Percentiles rank a stretch among this genome's conserved stretches.
These are phyloP conservation scores for Anoplolepis gracilipes DNA, from an alignment of 1,140 invertebrate species.

Conservation along the genomic window DNA sequence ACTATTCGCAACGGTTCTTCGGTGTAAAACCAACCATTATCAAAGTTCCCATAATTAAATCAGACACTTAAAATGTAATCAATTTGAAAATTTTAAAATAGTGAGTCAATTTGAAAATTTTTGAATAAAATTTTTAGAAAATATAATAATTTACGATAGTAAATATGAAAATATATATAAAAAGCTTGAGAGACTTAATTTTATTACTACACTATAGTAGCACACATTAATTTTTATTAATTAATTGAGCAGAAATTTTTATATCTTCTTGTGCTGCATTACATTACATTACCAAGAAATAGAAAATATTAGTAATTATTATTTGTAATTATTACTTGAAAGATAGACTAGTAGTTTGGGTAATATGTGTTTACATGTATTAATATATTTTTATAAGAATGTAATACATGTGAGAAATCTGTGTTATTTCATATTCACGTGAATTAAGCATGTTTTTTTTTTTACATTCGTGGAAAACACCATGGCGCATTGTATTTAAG, in stretches of 20 bases:
- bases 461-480: slow-evolving; percentile 27
- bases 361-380: background rate
- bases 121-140: background rate
- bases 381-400: background rate
- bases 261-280: background rate
- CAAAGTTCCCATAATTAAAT: slow-evolving; percentile 60
- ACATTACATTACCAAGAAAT: background rate
- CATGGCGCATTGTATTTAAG: background rate
- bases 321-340: slow-evolving; percentile 16
- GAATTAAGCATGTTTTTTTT: slow-evolving; percentile 42
- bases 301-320: background rate
- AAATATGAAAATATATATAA: too few relatives aligned
- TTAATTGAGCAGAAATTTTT: background rate
- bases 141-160: background rate
- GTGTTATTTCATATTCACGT: background rate
- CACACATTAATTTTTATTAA: too few relatives aligned
- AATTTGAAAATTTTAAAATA: too few relatives aligned
- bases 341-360: background rate
- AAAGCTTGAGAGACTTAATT: background rate
- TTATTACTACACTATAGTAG: background rate
- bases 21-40: slow-evolving; percentile 37
- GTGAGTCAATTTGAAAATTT: slow-evolving; percentile 4
- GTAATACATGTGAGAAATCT: background rate
- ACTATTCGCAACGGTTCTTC: slow-evolving; percentile 64
- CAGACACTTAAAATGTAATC: slow-evolving; percentile 44